Base-by-base conservation (phyloP, 1,140 invertebrate species). In the Cataglyphis hispanica region DNA sequence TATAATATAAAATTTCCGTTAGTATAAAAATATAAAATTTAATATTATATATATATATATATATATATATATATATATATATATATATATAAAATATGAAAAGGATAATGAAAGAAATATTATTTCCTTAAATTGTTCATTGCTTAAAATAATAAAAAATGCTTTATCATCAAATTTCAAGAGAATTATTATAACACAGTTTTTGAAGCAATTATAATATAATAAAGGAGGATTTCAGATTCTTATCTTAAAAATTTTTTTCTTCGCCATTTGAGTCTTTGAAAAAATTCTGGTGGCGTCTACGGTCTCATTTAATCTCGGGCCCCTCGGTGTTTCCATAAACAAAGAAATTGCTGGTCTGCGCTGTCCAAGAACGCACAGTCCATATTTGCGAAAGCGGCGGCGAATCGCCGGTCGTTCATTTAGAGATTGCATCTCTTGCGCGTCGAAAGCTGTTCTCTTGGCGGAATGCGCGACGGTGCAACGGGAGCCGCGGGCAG, bases 351-450 rank as follows among this genome's bases (percentile, higher is more conserved):
- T 83, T 83, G 37, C 78, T 13, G 53, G 78, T 83, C 53, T 60
- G 53, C 19, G 53, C 67, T 34, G 56, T 60, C 25, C 78, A 34
- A 83, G 56, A 83, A 81, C 40, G 53, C 22, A 53, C 37, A 43
- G 37, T 60, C 40, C 78, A 37, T 83, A 83, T 83, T 83, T 83
- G 78, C 78, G 40, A 83, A 72, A 87, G 70, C 63, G 43, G 70
- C 63, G 43, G 13, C 19, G 53, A 40, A 69, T 76, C 25, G 37
- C 27, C 50, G 56, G 43, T 46, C 27, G 53, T 60, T 86, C 58
- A 67, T 87, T 87, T 46, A 75, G 86, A 83, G 69, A 84, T 88
- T 81, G 69, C 56, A 76, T 75, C 81, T 69, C 46, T 4, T 85
- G 84, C 84, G 43, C 61, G 40, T 76, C 43, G 37, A 60, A 83